These are phyloP conservation scores for Tinea semifulvella DNA, from an alignment of 2,888 invertebrate genomes.

Conservation along the genomic window DNA sequence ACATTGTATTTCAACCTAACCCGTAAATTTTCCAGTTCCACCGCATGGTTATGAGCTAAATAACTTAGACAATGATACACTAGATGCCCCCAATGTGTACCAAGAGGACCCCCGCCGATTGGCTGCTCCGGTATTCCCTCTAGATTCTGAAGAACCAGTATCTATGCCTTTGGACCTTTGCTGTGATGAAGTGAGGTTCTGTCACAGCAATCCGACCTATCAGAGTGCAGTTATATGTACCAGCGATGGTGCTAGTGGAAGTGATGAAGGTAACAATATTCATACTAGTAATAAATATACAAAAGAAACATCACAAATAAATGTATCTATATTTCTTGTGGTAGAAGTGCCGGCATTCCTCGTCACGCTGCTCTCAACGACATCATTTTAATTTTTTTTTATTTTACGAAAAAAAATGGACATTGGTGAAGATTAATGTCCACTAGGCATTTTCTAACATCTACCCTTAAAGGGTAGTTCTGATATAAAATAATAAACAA, in stretches of 20 bases:
- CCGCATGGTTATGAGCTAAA: constrained; percentile 73
- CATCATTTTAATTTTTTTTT: no score
- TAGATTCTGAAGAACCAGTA: constrained; percentile 52
- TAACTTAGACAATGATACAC: constrained; percentile 70
- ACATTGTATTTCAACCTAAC: neutral
- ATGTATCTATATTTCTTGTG: no score
- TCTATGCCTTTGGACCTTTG: constrained; percentile 52
- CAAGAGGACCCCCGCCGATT: constrained; percentile 50
- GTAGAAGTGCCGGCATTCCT: no score
- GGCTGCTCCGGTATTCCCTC: constrained; percentile 43
- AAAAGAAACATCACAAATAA: no score
- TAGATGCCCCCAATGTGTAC: constrained; percentile 69
- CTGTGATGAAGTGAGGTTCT: constrained; percentile 65
- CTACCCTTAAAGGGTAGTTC: no score
- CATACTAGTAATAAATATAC: no score
- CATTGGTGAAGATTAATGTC: no score
- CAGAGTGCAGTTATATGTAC: constrained; percentile 77
- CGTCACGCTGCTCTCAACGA: no score
- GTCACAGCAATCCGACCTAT: constrained; percentile 77
- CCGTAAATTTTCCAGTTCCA: constrained; percentile 50
- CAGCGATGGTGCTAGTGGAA: constrained; percentile 43
- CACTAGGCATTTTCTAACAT: no score
- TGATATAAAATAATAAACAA: no score
- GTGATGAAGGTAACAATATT: constrained; percentile 57
- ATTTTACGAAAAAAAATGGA: no score